phyloP scores from a whole-genome alignment of 2,113 vertebrate species.

The Scatophagus argus region DNA sequence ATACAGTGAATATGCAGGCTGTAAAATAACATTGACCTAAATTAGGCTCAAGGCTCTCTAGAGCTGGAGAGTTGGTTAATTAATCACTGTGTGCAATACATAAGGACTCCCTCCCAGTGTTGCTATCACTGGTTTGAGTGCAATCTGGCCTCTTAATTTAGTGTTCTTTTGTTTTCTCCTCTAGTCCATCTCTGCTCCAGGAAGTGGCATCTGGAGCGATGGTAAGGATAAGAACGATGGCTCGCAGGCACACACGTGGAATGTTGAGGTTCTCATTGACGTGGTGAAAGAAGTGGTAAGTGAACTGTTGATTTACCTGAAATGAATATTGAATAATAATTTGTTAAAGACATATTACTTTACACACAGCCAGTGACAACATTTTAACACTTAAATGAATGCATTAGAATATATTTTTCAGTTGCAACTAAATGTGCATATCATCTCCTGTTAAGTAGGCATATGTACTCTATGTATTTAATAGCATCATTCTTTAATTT shows the following conservation, averaged over 20 bases:
- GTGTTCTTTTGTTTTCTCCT: neutral
- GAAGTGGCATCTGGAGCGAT: constrained; percentile 99
- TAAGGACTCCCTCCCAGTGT: neutral
- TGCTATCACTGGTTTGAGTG: neutral
- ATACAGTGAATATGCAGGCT: neutral
- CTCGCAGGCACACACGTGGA: constrained; percentile 96
- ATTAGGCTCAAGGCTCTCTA: neutral
- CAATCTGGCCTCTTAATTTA: neutral
- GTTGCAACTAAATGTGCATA: neutral
- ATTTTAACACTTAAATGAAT: neutral
- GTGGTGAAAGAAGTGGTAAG: constrained; percentile 97
- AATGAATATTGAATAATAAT: neutral
- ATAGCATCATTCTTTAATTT: neutral
- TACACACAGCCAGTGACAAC: neutral
- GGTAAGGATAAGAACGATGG: constrained; percentile 98
- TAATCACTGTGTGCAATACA: neutral
- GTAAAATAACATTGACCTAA: neutral
- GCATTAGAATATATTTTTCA: neutral
- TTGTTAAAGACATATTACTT: neutral
- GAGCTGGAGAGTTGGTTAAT: neutral
- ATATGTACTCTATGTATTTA: neutral
- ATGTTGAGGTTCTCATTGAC: constrained; percentile 98
- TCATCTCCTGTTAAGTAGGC: neutral
- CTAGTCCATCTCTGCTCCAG: constrained; percentile 96
- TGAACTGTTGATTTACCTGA: neutral